phyloP scores from a whole-genome alignment of 2,888 invertebrate genomes.

The Cremastinae sp. region DNA sequence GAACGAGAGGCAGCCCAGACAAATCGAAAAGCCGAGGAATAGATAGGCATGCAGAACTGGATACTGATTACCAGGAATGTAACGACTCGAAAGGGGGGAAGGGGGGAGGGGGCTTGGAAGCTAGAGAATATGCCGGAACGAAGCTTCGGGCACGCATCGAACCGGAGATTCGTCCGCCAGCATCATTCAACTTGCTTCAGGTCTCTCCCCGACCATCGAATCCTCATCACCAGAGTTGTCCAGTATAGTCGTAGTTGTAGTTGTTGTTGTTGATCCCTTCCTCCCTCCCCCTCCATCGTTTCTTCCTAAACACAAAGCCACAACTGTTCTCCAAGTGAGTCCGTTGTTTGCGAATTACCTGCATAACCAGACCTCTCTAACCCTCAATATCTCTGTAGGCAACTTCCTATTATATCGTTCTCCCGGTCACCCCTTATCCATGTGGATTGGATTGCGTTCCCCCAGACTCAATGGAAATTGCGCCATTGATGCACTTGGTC shows the following conservation, averaged over 20 bases:
- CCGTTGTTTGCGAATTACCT: conserved; percentile 58
- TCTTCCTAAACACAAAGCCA: conserved; percentile 47
- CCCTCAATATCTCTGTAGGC: conserved; percentile 26
- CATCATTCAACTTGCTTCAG: conserved; percentile 39
- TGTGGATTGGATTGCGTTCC: background rate
- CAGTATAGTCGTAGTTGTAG: no score
- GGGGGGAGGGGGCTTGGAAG: conserved; percentile 38
- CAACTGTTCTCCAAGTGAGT: conserved; percentile 47
- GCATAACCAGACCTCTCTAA: conserved; percentile 34
- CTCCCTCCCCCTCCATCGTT: conserved; percentile 12
- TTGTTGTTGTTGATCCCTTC: conserved; percentile 34
- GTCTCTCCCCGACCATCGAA: conserved; percentile 38
- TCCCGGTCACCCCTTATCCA: conserved; percentile 40
- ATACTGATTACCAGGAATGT: conserved; percentile 58
- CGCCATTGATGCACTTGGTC: conserved; percentile 4
- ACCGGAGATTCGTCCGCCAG: conserved; percentile 48
- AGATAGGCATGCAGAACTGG: conserved; percentile 59
- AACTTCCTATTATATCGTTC: conserved; percentile 38
- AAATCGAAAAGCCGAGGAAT: conserved; percentile 59
- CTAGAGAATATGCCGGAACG: conserved; percentile 23
- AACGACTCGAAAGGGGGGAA: conserved; percentile 57
- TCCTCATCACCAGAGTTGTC: conserved; percentile 37
- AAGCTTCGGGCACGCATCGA: conserved; percentile 42
- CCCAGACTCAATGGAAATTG: conserved; percentile 2
- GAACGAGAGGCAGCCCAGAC: conserved; percentile 44